Base-by-base conservation (phyloP, 1,140 invertebrate species). In the Rhynchophorus ferrugineus region DNA sequence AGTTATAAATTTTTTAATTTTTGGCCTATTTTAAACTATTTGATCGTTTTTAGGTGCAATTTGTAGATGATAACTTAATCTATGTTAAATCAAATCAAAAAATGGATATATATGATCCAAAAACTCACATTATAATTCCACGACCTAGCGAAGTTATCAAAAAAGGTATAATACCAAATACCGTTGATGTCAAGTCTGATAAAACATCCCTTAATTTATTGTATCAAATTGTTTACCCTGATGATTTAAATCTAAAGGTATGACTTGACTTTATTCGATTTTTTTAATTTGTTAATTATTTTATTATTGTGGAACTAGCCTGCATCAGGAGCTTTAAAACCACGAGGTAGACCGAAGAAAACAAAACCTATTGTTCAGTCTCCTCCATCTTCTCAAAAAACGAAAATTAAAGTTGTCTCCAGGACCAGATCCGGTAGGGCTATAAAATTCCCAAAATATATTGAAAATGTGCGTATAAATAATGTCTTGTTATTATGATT, bases 371-470 rank as follows among this genome's bases (percentile, higher is more conserved):
- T 16, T 20, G 39, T 47, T 21, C 36, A 46, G 18, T 34, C 44
- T 22, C 1, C 22, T 18, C 17, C 54, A 41, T 41, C 38, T 34
- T 24, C 43, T 19, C 16, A 44, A 14, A 62, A 63, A 49, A 56
- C 52, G 13, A 39, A 39, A 36, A 18, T 38, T 1, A 48, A 53
- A 41, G 39, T 53, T 34, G 36, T 54, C 13, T 48, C 57, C 13
- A 60, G 65, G 45, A 68, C 66, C 18, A 37, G 66, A 36, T 68
- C 61, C 2, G 66, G 66, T 11, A 48, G 66, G 21, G 59, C 64
- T 22, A 61, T 65, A 13, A 63, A 61, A 46, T 59, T 63, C 35
- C 66, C 66, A 44, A 60, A 61, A 54, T 56, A 64, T 21, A 65
- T 68, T 34, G 61, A 65, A 50, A 61, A 61, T 38, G 62, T 64